phyloP scores from a whole-genome alignment of 2,113 vertebrate species.

The Tachuris rubrigastra region DNA sequence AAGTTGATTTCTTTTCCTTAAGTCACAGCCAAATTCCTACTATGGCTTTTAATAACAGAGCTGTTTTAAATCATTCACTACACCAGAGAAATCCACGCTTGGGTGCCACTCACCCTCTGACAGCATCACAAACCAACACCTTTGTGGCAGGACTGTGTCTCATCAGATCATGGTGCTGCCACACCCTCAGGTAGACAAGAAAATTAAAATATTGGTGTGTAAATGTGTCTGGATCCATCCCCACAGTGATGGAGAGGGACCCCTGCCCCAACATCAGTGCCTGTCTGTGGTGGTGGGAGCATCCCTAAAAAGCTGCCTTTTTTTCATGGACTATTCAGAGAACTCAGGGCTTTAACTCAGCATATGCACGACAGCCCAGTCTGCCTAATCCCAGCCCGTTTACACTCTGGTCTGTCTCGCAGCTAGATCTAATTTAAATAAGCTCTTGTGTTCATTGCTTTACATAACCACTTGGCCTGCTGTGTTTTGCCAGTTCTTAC shows the following conservation, averaged over 20 bases:
- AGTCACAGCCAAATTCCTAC: neutral
- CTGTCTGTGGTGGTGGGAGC: neutral
- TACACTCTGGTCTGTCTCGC: neutral
- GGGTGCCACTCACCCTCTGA: neutral
- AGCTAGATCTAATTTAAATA: slow-evolving; percentile 53
- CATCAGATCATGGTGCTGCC: neutral
- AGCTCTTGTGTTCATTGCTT: slow-evolving; percentile 47
- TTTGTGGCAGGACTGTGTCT: neutral
- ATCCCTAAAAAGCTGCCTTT: neutral
- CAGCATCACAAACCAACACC: neutral
- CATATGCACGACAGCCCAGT: neutral
- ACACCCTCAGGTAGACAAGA: neutral
- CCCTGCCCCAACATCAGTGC: rapidly evolving
- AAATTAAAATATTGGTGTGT: neutral
- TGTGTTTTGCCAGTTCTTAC: slow-evolving; percentile 51
- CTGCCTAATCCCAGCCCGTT: slow-evolving; percentile 24
- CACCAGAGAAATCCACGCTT: neutral
- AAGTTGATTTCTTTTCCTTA: neutral
- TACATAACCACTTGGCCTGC: slow-evolving; percentile 50
- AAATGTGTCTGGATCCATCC: neutral
- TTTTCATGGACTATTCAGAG: neutral
- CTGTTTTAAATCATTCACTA: neutral
- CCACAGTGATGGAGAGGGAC: neutral
- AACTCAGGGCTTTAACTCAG: neutral
- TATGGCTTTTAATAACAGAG: neutral